phyloP scores from a whole-genome alignment of 2,888 invertebrate species.

The Biston stratarius region DNA sequence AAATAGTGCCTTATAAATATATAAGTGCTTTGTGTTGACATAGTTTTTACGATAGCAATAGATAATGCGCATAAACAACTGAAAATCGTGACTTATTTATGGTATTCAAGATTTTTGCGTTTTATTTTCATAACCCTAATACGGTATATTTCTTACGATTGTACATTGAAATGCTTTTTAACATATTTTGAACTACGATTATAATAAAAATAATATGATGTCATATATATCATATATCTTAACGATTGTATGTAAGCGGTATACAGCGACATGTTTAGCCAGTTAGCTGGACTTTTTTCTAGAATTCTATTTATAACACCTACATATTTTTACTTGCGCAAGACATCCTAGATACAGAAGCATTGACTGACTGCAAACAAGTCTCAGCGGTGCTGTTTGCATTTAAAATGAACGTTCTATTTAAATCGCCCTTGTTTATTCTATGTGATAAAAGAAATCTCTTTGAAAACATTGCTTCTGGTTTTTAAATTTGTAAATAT shows the following conservation, averaged over 20 bases:
- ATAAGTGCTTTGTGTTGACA: background rate
- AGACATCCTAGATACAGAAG: slow-evolving; percentile 17
- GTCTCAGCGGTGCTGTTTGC: slow-evolving; percentile 16
- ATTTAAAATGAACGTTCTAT: slow-evolving; percentile 21
- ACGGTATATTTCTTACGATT: background rate
- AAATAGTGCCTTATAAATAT: background rate
- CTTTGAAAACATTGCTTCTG: slow-evolving; percentile 11
- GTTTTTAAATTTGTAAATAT: slow-evolving; percentile 17
- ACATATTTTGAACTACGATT: background rate
- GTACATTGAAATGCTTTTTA: background rate
- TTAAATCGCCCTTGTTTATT: slow-evolving; percentile 20
- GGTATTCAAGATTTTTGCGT: slow-evolving; percentile 1
- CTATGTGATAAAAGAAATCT: slow-evolving; percentile 21
- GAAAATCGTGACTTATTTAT: slow-evolving; percentile 3
- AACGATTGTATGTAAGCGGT: background rate
- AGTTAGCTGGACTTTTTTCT: slow-evolving; percentile 10
- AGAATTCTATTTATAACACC: slow-evolving; percentile 17
- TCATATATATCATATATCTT: no score
- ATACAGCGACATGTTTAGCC: background rate
- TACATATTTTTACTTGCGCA: slow-evolving; percentile 24
- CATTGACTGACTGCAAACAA: slow-evolving; percentile 28
- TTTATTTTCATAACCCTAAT: background rate
- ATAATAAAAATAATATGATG: background rate
- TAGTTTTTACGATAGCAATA: background rate
- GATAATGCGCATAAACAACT: background rate